These are phyloP conservation scores for Ypsolopha sequella DNA, from an alignment of 2,888 invertebrate species.

Conservation along the genomic window DNA sequence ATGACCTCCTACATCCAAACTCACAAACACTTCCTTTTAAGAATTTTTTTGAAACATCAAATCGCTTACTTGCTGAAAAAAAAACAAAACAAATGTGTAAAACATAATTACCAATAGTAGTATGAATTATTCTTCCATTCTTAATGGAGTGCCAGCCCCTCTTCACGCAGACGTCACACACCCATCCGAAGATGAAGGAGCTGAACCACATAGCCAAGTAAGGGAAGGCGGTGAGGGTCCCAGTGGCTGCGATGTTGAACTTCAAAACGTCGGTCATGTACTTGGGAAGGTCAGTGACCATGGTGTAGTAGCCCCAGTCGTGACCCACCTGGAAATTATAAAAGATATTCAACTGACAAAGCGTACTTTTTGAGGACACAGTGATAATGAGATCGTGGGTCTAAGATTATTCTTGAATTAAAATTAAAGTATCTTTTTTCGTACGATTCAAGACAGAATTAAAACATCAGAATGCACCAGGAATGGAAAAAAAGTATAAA, in stretches of 20 bases:
- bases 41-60: too few relatives aligned
- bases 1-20: too few relatives aligned
- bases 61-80: too few relatives aligned
- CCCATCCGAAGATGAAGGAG: slow-evolving; percentile 75
- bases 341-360: neutral
- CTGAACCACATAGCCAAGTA: slow-evolving; percentile 78
- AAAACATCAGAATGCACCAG: too few relatives aligned
- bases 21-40: too few relatives aligned
- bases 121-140: slow-evolving; percentile 74
- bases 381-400: too few relatives aligned
- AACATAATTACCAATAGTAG: slow-evolving; percentile 70
- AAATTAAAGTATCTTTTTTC: too few relatives aligned
- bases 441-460: too few relatives aligned
- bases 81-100: too few relatives aligned
- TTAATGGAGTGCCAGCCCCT: slow-evolving; percentile 70
- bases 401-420: too few relatives aligned
- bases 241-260: slow-evolving; percentile 75
- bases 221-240: slow-evolving; percentile 74
- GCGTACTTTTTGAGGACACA: too few relatives aligned
- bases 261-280: slow-evolving; percentile 78
- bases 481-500: too few relatives aligned
- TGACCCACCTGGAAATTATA: slow-evolving; percentile 50
- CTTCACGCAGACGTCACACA: slow-evolving; percentile 77
- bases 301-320: slow-evolving; percentile 79
- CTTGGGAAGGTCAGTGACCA: slow-evolving; percentile 78